Conservation (phyloP, 2,797 vertebrate genomes). For the Enteromius paludinosus region DNA sequence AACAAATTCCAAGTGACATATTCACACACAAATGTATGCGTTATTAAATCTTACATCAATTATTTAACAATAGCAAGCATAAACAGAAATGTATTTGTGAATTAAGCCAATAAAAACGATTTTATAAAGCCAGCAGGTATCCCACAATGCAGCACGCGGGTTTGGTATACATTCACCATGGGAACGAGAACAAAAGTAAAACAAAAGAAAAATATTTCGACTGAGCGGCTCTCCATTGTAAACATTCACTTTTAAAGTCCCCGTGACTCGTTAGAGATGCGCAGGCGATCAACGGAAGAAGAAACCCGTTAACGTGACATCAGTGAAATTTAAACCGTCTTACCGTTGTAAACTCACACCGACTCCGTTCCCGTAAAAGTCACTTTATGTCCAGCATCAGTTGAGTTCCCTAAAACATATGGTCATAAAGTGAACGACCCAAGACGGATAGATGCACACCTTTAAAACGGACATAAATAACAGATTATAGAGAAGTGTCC, state of each 20-base stretch:
- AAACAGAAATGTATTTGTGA: not conserved
- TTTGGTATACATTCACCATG: slow-evolving; percentile 75
- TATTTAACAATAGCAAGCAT: not conserved
- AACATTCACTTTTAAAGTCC: not conserved
- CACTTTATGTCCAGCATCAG: slow-evolving; percentile 18
- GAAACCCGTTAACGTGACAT: not conserved
- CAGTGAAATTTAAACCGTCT: slow-evolving; percentile 33
- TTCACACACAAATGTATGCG: not conserved
- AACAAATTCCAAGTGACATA: not conserved
- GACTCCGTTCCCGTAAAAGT: slow-evolving; percentile 37
- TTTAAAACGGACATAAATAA: not conserved
- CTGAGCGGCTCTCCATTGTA: not conserved
- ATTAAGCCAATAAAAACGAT: not conserved
- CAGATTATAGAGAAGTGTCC: not conserved
- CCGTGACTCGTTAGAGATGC: not conserved
- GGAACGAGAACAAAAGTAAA: slow-evolving; percentile 68
- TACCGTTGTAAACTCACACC: slow-evolving; percentile 52
- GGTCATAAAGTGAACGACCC: not conserved
- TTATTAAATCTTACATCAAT: not conserved
- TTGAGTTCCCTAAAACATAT: not conserved
- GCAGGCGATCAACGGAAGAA: not conserved
- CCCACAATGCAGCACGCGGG: slow-evolving; percentile 48
- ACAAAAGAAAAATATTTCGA: slow-evolving; percentile 43
- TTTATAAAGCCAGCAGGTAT: slow-evolving; percentile 4
- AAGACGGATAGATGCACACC: not conserved